These are phyloP conservation scores for Samia ricini DNA, from an alignment of 1,140 invertebrate genomes.

Conservation along the genomic window DNA sequence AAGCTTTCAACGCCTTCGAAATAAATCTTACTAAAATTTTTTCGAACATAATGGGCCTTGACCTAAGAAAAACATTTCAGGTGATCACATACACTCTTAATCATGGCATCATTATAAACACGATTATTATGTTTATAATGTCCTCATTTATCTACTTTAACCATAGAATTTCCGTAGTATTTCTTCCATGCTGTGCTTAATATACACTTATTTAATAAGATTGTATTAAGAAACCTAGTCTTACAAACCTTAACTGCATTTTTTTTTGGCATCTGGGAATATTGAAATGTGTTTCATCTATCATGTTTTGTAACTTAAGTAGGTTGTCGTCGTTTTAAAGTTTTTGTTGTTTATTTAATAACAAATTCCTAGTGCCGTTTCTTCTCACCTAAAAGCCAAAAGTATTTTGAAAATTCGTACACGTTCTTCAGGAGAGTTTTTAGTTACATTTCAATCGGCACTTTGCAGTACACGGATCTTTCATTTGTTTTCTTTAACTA, in stretches of 20 bases:
- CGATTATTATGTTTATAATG: constrained; percentile 18
- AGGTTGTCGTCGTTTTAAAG: constrained; percentile 11
- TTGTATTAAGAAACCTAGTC: constrained; percentile 27
- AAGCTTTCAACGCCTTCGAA: background rate
- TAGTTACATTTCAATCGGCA: constrained; percentile 20
- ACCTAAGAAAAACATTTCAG: background rate
- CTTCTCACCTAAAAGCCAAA: constrained; percentile 20
- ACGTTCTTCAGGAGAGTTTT: constrained; percentile 6
- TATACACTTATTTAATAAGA: constrained; percentile 13
- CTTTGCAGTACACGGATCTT: constrained; percentile 17
- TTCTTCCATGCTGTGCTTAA: constrained; percentile 26
- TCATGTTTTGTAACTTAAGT: constrained; percentile 9
- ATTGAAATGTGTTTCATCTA: constrained; percentile 16
- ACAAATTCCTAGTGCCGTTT: constrained; percentile 5
- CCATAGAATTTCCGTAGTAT: constrained; percentile 14
- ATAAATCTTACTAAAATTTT: background rate
- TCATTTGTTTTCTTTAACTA: too few species aligned
- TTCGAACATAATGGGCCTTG: background rate
- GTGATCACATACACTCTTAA: constrained; percentile 1
- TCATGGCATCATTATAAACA: constrained; percentile 19
- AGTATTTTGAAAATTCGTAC: constrained; percentile 2
- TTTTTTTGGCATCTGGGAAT: constrained; percentile 15
- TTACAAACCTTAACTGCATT: constrained; percentile 21
- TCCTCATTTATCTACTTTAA: constrained; percentile 21
- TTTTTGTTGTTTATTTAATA: constrained; percentile 21